These are phyloP conservation scores for Trachurus trachurus DNA, from an alignment of 2,797 vertebrate species.

Conservation along the genomic window DNA sequence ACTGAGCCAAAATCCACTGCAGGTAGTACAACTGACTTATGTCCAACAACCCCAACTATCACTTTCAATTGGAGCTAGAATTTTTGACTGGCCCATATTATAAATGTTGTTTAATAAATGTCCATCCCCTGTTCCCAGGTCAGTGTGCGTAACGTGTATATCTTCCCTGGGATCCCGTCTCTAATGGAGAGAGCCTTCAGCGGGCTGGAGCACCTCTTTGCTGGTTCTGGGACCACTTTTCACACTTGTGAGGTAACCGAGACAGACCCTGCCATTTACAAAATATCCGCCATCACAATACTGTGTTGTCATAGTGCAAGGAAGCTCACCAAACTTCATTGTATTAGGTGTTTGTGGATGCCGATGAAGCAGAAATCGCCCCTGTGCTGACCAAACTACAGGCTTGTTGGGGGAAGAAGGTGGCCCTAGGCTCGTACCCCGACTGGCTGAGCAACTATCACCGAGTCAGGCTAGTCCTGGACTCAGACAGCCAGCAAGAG, in stretches of 20 bases:
- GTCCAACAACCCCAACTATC: no score
- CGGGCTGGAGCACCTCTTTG: slow-evolving; percentile 90
- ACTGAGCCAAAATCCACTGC: no score
- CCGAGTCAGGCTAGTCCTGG: slow-evolving; percentile 92
- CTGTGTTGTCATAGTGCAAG: background rate
- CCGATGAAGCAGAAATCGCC: slow-evolving; percentile 88
- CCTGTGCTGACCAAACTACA: slow-evolving; percentile 85
- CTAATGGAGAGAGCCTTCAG: slow-evolving; percentile 90
- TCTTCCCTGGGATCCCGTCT: slow-evolving; percentile 94
- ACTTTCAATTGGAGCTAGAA: no score
- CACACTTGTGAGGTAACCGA: slow-evolving; percentile 83
- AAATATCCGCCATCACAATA: background rate
- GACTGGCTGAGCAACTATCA: slow-evolving; percentile 97
- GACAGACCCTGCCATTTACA: background rate
- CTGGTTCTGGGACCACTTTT: slow-evolving; percentile 87
- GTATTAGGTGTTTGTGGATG: slow-evolving; percentile 86
- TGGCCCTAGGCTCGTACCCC: slow-evolving; percentile 93
- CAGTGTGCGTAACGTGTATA: slow-evolving; percentile 93
- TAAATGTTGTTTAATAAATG: background rate
- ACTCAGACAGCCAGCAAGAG: slow-evolving; percentile 87
- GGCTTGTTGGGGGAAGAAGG: slow-evolving; percentile 81
- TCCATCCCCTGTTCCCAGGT: slow-evolving; percentile 60
- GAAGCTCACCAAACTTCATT: background rate
- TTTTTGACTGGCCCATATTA: background rate
- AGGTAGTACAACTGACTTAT: no score